Evolutionary conservation across 2,797 vertebrate species (phyloP).

Genomic region (Falco naumanni): DNA sequence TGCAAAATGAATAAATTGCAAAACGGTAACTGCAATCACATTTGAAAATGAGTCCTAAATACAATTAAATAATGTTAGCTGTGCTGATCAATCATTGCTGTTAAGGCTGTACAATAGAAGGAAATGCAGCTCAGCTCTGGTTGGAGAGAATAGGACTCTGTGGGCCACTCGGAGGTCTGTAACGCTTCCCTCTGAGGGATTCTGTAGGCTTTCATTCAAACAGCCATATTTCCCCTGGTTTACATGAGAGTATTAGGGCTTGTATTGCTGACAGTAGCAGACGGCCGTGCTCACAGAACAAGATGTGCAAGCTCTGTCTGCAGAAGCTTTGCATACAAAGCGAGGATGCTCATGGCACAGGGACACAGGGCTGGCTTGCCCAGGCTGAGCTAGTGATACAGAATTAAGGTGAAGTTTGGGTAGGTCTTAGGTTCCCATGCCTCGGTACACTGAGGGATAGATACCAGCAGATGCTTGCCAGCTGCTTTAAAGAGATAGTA

Average conservation of each 20-base stretch:
- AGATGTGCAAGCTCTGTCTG: neutral
- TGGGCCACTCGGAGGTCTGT: neutral
- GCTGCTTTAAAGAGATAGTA: neutral
- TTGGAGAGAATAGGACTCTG: constrained; percentile 50
- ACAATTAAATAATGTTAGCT: constrained; percentile 23
- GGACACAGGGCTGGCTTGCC: neutral
- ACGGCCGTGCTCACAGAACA: neutral
- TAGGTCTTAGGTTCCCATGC: neutral
- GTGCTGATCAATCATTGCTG: constrained; percentile 5
- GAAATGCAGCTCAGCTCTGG: neutral
- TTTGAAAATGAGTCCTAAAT: constrained; percentile 7
- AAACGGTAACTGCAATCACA: neutral
- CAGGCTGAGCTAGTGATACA: neutral
- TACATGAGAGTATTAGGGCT: neutral
- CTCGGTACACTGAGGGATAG: accelerated
- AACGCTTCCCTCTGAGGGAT: neutral
- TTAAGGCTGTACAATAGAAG: constrained; percentile 31
- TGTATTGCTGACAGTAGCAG: neutral
- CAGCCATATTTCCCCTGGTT: neutral
- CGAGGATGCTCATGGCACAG: neutral
- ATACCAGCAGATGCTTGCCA: neutral
- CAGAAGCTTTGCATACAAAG: neutral
- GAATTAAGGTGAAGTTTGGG: neutral
- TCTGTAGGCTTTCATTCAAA: neutral
- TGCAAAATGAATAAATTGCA: neutral